Evolutionary conservation across 2,888 invertebrate species (phyloP), one percentile per base, ranked within the genome.

Genomic region (Himalopsyche tibetana): DNA sequence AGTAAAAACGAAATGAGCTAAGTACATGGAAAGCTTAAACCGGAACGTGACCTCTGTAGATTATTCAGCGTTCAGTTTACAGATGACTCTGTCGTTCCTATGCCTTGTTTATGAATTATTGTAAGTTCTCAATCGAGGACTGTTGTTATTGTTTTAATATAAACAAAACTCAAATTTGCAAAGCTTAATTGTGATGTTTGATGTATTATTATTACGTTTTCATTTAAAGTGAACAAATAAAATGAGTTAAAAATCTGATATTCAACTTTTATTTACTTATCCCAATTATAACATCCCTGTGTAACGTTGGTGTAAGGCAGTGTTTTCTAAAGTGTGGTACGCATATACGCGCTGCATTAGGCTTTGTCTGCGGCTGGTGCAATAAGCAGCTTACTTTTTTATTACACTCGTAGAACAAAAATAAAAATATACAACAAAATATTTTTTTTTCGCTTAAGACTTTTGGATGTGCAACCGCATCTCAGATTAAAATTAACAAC

Each of bases 121-220:
- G 80, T 82, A 45, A 85, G 84, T 87, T 88, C 86, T 83, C 82
- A 82, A 84, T 82, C 56, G 82, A 85, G 87, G 85, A 79, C 85
- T 80, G 80, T 87, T 88, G 87, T 88, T 89, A 87, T 87, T 88
- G 87, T 88, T 89, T 87, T 84, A 83, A 82, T 56, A 83, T 63
- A 84, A 87, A 87, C 85, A 87, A 84, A 84, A 81, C 82, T 87
- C 86, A 89, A 87, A 84, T 92, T 93, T 92, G 92, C 92, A 91
- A 93, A 93, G 93, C 93, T 93, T 93, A 92, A 93, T 92, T 93
- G 93, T 93, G 93, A 93, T 93, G 93, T 93, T 93, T 92, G 91
- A 91, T 92, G 92, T 93, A 92, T 92, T 92, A 92, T 92, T 91
- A 91, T 90, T 92, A 92, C 92, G 92, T 92, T 93, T 92, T 90